Percentiles rank a stretch among this genome's conserved stretches.
Evolutionary conservation across 2,888 invertebrate genomes (phyloP).

Genomic region (Lepeophtheirus nordmannii): DNA sequence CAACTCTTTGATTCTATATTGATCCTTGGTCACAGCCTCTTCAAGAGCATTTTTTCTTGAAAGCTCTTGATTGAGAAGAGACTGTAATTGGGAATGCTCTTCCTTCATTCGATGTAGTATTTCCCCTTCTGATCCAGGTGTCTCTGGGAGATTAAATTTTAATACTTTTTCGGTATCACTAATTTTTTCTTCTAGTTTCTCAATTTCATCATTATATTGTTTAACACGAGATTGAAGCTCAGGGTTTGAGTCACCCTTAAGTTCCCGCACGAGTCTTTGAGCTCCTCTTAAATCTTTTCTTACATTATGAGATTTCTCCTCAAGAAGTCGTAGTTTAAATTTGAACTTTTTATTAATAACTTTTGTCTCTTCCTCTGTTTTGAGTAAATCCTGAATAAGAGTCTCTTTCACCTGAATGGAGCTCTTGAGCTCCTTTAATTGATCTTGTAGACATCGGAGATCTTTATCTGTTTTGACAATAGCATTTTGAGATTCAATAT

Average conservation of each 20-base stretch:
- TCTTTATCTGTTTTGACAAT: neutral
- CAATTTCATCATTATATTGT: neutral
- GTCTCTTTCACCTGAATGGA: neutral
- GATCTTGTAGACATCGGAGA: neutral
- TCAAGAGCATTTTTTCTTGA: neutral
- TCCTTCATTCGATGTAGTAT: neutral
- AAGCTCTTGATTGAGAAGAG: neutral
- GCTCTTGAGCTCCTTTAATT: neutral
- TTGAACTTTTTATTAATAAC: constrained; percentile 4
- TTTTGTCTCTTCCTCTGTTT: neutral
- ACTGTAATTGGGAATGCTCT: neutral
- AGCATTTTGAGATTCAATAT: constrained; percentile 1
- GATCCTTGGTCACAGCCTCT: neutral
- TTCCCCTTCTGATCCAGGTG: neutral
- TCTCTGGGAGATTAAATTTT: neutral
- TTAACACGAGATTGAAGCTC: neutral
- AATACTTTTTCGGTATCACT: neutral
- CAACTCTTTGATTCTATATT: neutral
- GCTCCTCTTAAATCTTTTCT: neutral
- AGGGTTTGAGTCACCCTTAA: neutral
- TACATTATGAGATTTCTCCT: neutral
- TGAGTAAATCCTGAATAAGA: neutral
- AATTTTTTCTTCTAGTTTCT: neutral
- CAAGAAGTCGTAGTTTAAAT: neutral
- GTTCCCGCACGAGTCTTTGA: neutral